These are phyloP conservation scores for Arenaria interpres DNA, from an alignment of 2,113 vertebrate genomes.

Conservation along the genomic window DNA sequence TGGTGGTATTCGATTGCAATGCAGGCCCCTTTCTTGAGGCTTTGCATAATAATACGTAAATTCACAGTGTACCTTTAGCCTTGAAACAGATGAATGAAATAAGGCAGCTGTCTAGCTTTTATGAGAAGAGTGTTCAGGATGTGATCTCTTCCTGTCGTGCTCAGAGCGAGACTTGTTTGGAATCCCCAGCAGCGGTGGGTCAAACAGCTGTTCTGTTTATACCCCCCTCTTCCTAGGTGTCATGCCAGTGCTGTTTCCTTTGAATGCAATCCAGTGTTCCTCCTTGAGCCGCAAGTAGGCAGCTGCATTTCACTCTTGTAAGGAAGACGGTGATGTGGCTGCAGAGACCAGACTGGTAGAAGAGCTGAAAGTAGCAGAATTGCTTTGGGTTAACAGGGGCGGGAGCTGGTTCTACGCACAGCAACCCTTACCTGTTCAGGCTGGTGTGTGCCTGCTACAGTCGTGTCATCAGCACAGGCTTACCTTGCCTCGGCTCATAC, in stretches of 20 bases:
- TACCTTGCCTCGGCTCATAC: background rate
- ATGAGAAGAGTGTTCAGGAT: background rate
- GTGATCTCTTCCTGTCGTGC: background rate
- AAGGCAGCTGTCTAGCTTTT: background rate
- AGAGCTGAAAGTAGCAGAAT: background rate
- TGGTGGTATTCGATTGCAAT: background rate
- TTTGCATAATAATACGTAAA: background rate
- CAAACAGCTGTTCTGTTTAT: background rate
- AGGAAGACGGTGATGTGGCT: background rate
- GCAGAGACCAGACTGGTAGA: background rate
- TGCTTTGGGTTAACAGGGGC: background rate
- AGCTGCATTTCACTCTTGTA: background rate
- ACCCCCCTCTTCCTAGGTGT: background rate
- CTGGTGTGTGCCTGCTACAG: fast-evolving
- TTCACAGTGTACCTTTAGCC: background rate
- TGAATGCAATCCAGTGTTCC: background rate
- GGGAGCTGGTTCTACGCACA: background rate
- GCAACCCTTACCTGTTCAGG: background rate
- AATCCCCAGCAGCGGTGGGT: background rate
- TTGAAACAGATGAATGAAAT: background rate
- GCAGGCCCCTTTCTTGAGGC: background rate
- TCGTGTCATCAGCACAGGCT: background rate
- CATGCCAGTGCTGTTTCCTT: background rate
- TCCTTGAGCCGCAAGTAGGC: background rate
- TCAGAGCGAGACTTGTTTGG: background rate